These are phyloP conservation scores for Capitella teleta DNA, from an alignment of 1,140 invertebrate species.

Conservation along the genomic window DNA sequence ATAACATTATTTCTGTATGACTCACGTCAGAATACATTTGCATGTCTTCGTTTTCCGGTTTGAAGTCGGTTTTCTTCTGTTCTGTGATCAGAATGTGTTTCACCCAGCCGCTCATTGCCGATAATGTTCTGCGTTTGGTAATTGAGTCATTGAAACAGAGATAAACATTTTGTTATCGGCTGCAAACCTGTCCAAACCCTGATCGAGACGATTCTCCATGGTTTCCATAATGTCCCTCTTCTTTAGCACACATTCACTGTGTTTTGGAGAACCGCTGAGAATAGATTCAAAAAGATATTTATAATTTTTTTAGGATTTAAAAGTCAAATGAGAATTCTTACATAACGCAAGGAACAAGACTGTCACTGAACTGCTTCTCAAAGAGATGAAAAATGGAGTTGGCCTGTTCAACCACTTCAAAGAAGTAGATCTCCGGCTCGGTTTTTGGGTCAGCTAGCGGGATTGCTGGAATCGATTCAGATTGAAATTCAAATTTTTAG, in stretches of 20 bases:
- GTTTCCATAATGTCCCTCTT: slow-evolving; percentile 77
- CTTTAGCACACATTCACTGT: slow-evolving; percentile 73
- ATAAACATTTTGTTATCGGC: too few relatives aligned
- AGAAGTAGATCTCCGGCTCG: slow-evolving; percentile 82
- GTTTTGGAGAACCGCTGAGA: slow-evolving; percentile 48
- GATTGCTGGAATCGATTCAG: slow-evolving; percentile 49
- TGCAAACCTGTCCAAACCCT: slow-evolving; percentile 62
- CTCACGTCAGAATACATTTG: slow-evolving; percentile 39
- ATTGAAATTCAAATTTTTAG: background rate
- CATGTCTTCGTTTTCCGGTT: slow-evolving; percentile 62
- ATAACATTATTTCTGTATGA: too few relatives aligned
- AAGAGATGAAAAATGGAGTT: slow-evolving; percentile 91
- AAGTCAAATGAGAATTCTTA: slow-evolving; percentile 43
- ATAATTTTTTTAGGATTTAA: too few relatives aligned
- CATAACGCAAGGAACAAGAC: slow-evolving; percentile 76
- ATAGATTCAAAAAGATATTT: slow-evolving; percentile 1
- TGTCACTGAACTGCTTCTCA: slow-evolving; percentile 87
- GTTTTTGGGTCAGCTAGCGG: slow-evolving; percentile 75
- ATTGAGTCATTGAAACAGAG: too few relatives aligned
- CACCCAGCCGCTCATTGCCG: slow-evolving; percentile 81
- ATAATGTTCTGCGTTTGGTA: slow-evolving; percentile 55
- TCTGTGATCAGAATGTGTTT: slow-evolving; percentile 80
- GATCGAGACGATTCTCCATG: slow-evolving; percentile 82
- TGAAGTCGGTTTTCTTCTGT: slow-evolving; percentile 93
- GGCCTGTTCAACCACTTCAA: slow-evolving; percentile 85